Evolutionary conservation across 2,113 vertebrate genomes (phyloP).

Genomic region (Atherinomorus stipes): DNA sequence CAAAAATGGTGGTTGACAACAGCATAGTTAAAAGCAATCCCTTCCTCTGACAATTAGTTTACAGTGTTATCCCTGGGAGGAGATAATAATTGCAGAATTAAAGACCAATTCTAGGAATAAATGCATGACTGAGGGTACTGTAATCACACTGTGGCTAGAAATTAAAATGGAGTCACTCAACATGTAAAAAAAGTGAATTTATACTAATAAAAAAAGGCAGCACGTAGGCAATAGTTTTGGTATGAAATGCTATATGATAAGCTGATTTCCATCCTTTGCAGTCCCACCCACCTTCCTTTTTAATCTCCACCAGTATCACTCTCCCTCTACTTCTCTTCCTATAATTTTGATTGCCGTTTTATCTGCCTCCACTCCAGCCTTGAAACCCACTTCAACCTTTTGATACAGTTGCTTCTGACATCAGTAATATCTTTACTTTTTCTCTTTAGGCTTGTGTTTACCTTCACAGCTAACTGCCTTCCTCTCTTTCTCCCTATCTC

Average conservation of each 20-base stretch:
- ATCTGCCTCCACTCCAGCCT: slow-evolving; percentile 32
- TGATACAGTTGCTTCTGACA: slow-evolving; percentile 31
- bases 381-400: slow-evolving; percentile 37
- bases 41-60: background rate
- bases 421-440: slow-evolving; percentile 35
- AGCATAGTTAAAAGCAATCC: background rate
- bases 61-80: background rate
- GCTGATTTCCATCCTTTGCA: slow-evolving; percentile 60
- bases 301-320: slow-evolving; percentile 58
- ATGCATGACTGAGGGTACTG: background rate
- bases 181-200: background rate
- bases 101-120: background rate
- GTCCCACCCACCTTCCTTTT: slow-evolving; percentile 54
- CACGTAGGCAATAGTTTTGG: background rate
- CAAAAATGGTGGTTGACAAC: background rate
- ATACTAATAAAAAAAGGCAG: background rate
- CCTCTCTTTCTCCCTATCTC: slow-evolving; percentile 33
- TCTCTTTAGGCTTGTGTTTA: slow-evolving; percentile 51
- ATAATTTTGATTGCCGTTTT: slow-evolving; percentile 52
- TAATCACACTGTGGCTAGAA: background rate
- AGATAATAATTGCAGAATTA: background rate
- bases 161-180: background rate
- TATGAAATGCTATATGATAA: slow-evolving; percentile 25
- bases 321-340: slow-evolving; percentile 33
- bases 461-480: slow-evolving; percentile 33